Conservation (phyloP, 2,888 invertebrate genomes). For the Lacanobia oleracea region DNA sequence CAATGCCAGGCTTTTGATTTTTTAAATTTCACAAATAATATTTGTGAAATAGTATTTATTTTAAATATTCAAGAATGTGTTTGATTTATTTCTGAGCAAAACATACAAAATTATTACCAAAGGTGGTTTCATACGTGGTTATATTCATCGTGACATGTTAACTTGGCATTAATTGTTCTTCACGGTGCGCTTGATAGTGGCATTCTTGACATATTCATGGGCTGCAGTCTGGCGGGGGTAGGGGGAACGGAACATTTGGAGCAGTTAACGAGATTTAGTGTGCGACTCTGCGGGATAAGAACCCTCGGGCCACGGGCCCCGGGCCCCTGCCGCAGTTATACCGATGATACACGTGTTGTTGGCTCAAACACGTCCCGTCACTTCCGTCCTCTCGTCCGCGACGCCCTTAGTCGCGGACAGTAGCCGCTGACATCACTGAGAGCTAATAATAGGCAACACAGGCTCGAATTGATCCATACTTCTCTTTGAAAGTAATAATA, state of each 20-base stretch:
- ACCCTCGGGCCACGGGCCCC: background rate
- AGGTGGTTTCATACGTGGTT: too few species aligned
- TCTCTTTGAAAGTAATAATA: slow-evolving; percentile 1
- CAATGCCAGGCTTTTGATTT: too few species aligned
- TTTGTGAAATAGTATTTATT: too few species aligned
- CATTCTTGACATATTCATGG: slow-evolving; percentile 31
- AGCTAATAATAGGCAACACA: background rate
- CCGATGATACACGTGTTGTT: too few species aligned
- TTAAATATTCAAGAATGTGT: too few species aligned
- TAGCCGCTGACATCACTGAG: background rate
- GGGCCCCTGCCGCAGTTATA: too few species aligned
- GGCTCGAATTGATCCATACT: background rate
- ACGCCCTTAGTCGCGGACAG: background rate
- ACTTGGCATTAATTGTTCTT: background rate
- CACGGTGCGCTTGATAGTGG: slow-evolving; percentile 14
- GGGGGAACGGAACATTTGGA: slow-evolving; percentile 1
- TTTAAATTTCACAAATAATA: too few species aligned
- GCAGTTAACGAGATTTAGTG: slow-evolving; percentile 43
- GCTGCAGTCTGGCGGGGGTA: background rate
- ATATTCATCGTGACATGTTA: background rate
- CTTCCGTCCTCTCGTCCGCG: too few species aligned
- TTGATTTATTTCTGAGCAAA: too few species aligned
- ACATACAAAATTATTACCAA: too few species aligned
- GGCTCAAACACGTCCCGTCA: too few species aligned
- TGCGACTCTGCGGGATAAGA: slow-evolving; percentile 2